These are phyloP conservation scores for Labeo calbasu DNA, from an alignment of 2,797 vertebrate species.

Conservation along the genomic window DNA sequence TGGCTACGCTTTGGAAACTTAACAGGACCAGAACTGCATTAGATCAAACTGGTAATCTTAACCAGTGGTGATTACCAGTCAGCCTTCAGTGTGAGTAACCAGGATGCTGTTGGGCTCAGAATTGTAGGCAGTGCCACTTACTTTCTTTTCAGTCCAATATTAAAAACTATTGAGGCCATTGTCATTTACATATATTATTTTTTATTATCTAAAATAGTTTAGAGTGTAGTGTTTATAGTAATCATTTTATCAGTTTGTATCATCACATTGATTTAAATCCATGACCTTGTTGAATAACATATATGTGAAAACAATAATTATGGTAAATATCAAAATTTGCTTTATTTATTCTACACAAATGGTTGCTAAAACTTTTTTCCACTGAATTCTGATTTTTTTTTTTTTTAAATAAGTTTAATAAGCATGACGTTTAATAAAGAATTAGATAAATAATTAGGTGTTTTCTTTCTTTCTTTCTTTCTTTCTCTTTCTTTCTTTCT, in stretches of 20 bases:
- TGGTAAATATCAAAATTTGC: too few relatives aligned
- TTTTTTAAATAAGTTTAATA: too few relatives aligned
- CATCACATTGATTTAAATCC: background rate
- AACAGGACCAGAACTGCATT: background rate
- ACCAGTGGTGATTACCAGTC: background rate
- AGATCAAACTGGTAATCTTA: background rate
- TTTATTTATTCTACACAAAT: too few relatives aligned
- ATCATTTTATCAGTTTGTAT: background rate
- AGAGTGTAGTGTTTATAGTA: background rate
- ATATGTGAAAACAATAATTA: too few relatives aligned
- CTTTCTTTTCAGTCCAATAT: background rate
- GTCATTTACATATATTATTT: background rate
- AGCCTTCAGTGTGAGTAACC: background rate
- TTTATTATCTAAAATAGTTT: background rate
- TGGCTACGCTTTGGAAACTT: background rate
- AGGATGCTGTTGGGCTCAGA: background rate
- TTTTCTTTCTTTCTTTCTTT: too few relatives aligned
- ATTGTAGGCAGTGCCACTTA: background rate
- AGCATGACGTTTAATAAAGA: too few relatives aligned
- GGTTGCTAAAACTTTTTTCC: too few relatives aligned
- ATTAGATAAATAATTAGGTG: too few relatives aligned
- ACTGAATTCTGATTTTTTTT: too few relatives aligned
- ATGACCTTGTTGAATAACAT: background rate
- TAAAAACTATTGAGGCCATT: background rate
- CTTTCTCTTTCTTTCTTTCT: too few relatives aligned